Evolutionary conservation across 1,140 invertebrate genomes (phyloP).

Genomic region (Drosophila simulans): DNA sequence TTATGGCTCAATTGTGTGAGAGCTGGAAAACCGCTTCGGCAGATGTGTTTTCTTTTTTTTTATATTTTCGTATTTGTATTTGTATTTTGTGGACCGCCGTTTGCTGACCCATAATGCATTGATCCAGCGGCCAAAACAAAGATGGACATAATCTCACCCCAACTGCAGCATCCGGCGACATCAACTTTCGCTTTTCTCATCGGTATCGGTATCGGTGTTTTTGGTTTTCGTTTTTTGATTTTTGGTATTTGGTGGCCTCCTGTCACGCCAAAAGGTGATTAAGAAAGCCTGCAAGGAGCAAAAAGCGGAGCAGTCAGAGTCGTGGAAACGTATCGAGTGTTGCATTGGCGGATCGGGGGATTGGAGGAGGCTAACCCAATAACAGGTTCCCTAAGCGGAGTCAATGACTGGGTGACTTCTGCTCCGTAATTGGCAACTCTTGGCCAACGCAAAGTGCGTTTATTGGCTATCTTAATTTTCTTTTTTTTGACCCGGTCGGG

Average conservation of each 20-base stretch:
- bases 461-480: constrained; percentile 15
- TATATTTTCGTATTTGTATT: neutral
- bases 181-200: constrained; percentile 72
- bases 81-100: constrained; percentile 5
- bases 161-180: constrained; percentile 65
- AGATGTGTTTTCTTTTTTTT: constrained; percentile 39
- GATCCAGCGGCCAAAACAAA: constrained; percentile 47
- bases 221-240: neutral
- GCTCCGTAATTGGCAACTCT: constrained; percentile 57
- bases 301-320: constrained; percentile 11
- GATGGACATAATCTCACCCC: constrained; percentile 55
- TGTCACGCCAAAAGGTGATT: constrained; percentile 59
- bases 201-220: constrained; percentile 25
- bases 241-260: constrained; percentile 26
- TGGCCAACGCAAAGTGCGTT: constrained; percentile 32
- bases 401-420: constrained; percentile 72
- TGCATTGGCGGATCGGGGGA: neutral
- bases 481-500: constrained; percentile 11
- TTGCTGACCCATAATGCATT: constrained; percentile 65
- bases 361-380: neutral
- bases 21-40: constrained; percentile 58
- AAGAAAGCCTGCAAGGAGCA: constrained; percentile 57
- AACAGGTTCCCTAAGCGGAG: constrained; percentile 57
- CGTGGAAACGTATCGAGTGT: neutral
- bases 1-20: constrained; percentile 60